These are phyloP conservation scores for Clarias platycephalus DNA, from an alignment of 2,797 vertebrate genomes.

Conservation along the genomic window DNA sequence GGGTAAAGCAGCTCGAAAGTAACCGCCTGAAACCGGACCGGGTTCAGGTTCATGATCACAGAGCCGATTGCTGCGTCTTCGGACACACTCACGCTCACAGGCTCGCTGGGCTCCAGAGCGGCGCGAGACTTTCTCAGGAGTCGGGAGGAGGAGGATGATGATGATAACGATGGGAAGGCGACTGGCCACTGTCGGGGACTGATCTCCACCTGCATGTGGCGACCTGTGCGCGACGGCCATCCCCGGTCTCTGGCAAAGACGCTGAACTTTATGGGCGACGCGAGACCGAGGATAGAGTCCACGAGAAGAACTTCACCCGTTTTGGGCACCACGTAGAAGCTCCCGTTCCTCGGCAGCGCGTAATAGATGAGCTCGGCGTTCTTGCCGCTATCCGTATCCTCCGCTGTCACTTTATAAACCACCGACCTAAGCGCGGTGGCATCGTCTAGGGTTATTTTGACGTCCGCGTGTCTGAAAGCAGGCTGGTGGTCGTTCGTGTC, in stretches of 20 bases:
- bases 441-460: conserved; percentile 78
- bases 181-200: conserved; percentile 70
- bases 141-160: background rate
- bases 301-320: conserved; percentile 84
- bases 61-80: conserved; percentile 80
- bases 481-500: conserved; percentile 88
- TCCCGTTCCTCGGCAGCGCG: conserved; percentile 75
- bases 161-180: conserved; percentile 18
- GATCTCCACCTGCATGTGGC: conserved; percentile 75
- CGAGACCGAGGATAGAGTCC: conserved; percentile 81
- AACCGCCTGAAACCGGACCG: conserved; percentile 72
- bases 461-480: conserved; percentile 65
- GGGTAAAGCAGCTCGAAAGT: conserved; percentile 78
- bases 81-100: conserved; percentile 76
- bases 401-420: conserved; percentile 76
- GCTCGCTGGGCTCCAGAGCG: conserved; percentile 64
- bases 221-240: conserved; percentile 78
- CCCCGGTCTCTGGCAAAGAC: conserved; percentile 83
- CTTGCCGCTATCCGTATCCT: conserved; percentile 80
- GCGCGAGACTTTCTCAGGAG: conserved; percentile 66
- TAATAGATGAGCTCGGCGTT: conserved; percentile 86
- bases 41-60: conserved; percentile 76
- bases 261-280: conserved; percentile 73
- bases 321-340: conserved; percentile 86
- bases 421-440: conserved; percentile 79